phyloP scores from a whole-genome alignment of 2,888 invertebrate species.

The Agriopis marginaria region DNA sequence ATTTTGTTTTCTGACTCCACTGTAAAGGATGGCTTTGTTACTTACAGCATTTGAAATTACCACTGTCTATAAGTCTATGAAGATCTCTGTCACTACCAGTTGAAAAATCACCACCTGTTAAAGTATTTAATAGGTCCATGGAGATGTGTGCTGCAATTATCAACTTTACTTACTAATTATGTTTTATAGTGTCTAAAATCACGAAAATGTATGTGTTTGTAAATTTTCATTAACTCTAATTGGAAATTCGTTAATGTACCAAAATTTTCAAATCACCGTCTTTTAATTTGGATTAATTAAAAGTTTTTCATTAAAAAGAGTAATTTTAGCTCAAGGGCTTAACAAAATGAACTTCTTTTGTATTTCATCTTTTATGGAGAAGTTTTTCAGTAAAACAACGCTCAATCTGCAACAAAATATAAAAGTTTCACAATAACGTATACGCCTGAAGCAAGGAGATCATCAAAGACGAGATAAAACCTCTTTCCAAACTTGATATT shows the following conservation, averaged over 20 bases:
- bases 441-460: constrained; percentile 77
- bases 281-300: constrained; percentile 83
- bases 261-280: constrained; percentile 48
- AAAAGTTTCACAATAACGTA: constrained; percentile 84
- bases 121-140: too few relatives aligned
- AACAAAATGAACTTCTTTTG: constrained; percentile 80
- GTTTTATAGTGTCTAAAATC: not conserved
- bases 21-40: too few relatives aligned
- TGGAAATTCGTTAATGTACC: not conserved
- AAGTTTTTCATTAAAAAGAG: constrained; percentile 78
- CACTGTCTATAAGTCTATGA: too few relatives aligned
- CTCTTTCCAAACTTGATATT: constrained; percentile 69
- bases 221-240: not conserved
- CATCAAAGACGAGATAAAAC: constrained; percentile 73
- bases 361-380: constrained; percentile 79
- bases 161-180: not conserved
- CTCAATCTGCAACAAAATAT: constrained; percentile 82
- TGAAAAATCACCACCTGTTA: too few relatives aligned
- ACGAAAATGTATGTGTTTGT: not conserved
- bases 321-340: constrained; percentile 80
- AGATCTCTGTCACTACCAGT: too few relatives aligned
- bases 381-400: constrained; percentile 84
- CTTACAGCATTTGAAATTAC: too few relatives aligned
- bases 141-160: not conserved
- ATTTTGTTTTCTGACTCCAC: too few relatives aligned